Percentiles rank a stretch among this genome's conserved stretches.
These are phyloP conservation scores for Pseudococcus jackbeardsleyi DNA, from an alignment of 2,888 invertebrate species.

Conservation along the genomic window DNA sequence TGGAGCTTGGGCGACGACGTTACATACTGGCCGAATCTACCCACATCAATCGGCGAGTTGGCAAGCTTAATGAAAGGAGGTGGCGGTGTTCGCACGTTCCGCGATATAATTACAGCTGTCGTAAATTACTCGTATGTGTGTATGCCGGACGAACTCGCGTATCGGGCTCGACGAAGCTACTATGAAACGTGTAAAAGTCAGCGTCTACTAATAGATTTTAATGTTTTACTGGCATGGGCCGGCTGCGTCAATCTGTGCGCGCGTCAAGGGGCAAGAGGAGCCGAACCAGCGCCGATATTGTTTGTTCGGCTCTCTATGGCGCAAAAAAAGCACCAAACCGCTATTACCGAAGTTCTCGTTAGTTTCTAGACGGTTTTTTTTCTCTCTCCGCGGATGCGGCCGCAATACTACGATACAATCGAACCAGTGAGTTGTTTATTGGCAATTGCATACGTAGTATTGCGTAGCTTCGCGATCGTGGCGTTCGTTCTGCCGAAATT, in stretches of 20 bases:
- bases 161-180: neutral
- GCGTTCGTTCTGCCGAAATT: neutral
- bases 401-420: neutral
- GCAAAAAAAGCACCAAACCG: too few species aligned
- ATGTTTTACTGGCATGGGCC: neutral
- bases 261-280: neutral
- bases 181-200: slow-evolving; percentile 21
- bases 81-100: slow-evolving; percentile 26
- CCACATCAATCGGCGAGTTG: slow-evolving; percentile 47
- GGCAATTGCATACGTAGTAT: neutral
- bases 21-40: neutral
- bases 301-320: neutral
- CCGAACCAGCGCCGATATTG: neutral
- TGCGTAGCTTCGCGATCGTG: neutral
- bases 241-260: neutral
- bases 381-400: neutral
- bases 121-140: slow-evolving; percentile 13
- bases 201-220: slow-evolving; percentile 46
- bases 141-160: neutral
- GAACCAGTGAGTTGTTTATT: neutral
- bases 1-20: neutral
- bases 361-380: neutral
- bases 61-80: slow-evolving; percentile 16
- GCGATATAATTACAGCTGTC: slow-evolving; percentile 20
- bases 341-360: neutral